Percentiles rank a stretch among this genome's conserved stretches.
Evolutionary conservation across 2,113 vertebrate species (phyloP).

Genomic region (Indicator maculatus): DNA sequence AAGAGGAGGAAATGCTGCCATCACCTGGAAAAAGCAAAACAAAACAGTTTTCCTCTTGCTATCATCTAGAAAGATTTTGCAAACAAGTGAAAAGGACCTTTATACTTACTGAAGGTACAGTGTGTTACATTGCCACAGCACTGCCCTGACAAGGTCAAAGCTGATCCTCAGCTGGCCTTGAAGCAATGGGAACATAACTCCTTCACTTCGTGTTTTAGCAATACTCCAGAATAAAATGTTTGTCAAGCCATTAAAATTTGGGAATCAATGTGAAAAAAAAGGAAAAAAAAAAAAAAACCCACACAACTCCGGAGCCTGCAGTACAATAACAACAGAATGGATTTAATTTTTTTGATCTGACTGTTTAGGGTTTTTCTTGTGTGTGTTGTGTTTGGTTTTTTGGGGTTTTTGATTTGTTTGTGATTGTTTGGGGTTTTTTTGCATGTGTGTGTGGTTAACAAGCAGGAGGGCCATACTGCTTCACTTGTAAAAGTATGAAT

Average conservation of each 20-base stretch:
- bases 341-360: background rate
- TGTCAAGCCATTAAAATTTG: background rate
- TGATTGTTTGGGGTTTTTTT: background rate
- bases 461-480: background rate
- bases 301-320: background rate
- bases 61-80: background rate
- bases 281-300: background rate
- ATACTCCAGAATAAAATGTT: background rate
- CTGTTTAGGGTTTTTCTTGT: background rate
- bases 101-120: background rate
- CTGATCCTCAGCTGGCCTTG: background rate
- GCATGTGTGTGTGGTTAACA: background rate
- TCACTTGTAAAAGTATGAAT: background rate
- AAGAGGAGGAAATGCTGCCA: conserved; percentile 12
- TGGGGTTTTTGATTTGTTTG: background rate
- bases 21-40: background rate
- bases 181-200: background rate
- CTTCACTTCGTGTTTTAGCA: background rate
- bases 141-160: background rate
- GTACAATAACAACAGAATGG: background rate
- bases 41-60: background rate
- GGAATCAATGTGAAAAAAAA: background rate
- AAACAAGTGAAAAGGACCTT: background rate
- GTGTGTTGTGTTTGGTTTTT: too few species aligned
- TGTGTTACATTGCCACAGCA: background rate